Evolutionary conservation across 2,797 vertebrate species (phyloP).

Genomic region (Argentina silus): DNA sequence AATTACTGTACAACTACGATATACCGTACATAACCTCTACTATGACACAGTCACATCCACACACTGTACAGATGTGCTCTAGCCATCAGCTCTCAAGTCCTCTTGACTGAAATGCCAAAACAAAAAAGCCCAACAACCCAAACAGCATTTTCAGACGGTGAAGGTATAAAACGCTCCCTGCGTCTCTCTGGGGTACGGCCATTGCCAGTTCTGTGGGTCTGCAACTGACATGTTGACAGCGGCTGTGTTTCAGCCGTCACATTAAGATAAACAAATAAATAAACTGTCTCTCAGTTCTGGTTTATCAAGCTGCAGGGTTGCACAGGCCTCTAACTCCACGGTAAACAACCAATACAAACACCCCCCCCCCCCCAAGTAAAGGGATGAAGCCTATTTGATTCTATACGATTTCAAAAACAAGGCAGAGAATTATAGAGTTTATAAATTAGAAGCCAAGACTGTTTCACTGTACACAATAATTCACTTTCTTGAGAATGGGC

Average conservation of each 20-base stretch:
- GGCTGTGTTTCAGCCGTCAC: slow-evolving; percentile 53
- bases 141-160: not conserved
- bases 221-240: slow-evolving; percentile 41
- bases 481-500: slow-evolving; percentile 26
- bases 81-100: not conserved
- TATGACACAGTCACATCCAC: no score
- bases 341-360: slow-evolving; percentile 25
- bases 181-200: slow-evolving; percentile 24
- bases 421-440: no score
- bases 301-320: slow-evolving; percentile 52
- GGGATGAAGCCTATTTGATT: no score
- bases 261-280: slow-evolving; percentile 54
- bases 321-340: slow-evolving; percentile 49
- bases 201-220: slow-evolving; percentile 50
- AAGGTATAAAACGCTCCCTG: not conserved
- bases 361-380: not conserved
- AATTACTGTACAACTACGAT: no score
- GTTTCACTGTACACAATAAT: no score
- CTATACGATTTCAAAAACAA: no score
- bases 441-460: no score
- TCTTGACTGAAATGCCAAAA: not conserved
- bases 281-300: slow-evolving; percentile 53
- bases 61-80: not conserved
- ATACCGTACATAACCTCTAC: no score
- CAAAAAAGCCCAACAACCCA: not conserved